These are phyloP conservation scores for Dolichopus griseipennis DNA, from an alignment of 2,888 invertebrate species.

Conservation along the genomic window DNA sequence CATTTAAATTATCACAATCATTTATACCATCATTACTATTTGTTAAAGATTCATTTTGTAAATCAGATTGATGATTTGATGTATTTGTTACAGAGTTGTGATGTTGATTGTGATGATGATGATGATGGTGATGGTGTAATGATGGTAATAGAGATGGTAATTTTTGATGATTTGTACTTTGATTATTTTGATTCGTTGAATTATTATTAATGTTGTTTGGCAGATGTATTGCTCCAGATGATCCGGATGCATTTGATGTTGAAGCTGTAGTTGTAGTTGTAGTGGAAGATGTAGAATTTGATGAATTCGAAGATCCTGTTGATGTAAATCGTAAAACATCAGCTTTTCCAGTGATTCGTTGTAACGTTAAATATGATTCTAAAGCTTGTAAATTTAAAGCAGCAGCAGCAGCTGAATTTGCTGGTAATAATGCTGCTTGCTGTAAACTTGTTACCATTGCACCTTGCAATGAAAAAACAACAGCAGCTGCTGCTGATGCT, in stretches of 20 bases:
- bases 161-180: constrained; percentile 14
- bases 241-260: constrained; percentile 21
- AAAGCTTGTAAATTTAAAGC: constrained; percentile 77
- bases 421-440: constrained; percentile 71
- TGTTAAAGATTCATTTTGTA: constrained; percentile 32
- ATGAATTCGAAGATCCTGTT: constrained; percentile 18
- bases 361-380: constrained; percentile 76
- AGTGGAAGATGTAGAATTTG: constrained; percentile 17
- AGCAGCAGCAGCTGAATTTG: constrained; percentile 74
- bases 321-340: constrained; percentile 52
- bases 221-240: constrained; percentile 14
- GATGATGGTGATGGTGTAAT: constrained; percentile 24
- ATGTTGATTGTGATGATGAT: constrained; percentile 26
- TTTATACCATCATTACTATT: constrained; percentile 48
- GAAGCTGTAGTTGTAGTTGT: constrained; percentile 9
- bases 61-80: constrained; percentile 44
- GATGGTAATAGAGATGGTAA: constrained; percentile 9
- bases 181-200: background rate
- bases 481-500: constrained; percentile 52
- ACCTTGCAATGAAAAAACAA: constrained; percentile 72
- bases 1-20: constrained; percentile 63
- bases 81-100: constrained; percentile 43
- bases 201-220: constrained; percentile 2
- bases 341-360: constrained; percentile 63
- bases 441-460: constrained; percentile 77